Evolutionary conservation across 1,140 invertebrate genomes (phyloP).

Genomic region (Neotoxoptera formosana): DNA sequence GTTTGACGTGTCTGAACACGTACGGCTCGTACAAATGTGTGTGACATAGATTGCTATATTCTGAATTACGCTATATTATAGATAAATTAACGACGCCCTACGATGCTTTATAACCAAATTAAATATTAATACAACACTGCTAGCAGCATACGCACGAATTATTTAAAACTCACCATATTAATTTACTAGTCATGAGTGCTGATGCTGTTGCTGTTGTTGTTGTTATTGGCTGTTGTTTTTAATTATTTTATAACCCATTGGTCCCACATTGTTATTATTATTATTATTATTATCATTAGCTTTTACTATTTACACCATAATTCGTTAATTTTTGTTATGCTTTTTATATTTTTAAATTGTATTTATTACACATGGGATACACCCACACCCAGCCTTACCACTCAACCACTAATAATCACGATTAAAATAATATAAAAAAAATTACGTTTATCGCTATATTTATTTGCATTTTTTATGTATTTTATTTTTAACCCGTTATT

Average conservation of each 20-base stretch:
- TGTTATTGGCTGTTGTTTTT: background rate
- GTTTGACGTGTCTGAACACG: conserved; percentile 71
- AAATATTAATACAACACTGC: background rate
- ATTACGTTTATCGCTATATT: background rate
- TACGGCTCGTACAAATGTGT: conserved; percentile 69
- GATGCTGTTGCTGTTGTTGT: background rate
- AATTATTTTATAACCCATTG: background rate
- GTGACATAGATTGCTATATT: background rate
- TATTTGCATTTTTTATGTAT: no score
- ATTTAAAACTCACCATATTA: background rate
- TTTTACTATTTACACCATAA: background rate
- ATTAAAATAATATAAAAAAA: background rate
- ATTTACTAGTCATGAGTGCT: background rate
- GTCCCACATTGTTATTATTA: background rate
- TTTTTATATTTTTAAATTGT: background rate
- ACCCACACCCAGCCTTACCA: background rate
- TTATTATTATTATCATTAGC: background rate
- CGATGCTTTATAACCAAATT: background rate
- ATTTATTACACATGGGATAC: background rate
- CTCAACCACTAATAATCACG: background rate
- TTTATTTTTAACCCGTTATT: background rate
- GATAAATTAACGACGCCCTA: background rate
- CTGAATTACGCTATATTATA: no score
- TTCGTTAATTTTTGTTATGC: background rate
- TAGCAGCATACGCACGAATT: background rate